Conservation (phyloP, 2,888 invertebrate species). For the Eulithis testata region DNA sequence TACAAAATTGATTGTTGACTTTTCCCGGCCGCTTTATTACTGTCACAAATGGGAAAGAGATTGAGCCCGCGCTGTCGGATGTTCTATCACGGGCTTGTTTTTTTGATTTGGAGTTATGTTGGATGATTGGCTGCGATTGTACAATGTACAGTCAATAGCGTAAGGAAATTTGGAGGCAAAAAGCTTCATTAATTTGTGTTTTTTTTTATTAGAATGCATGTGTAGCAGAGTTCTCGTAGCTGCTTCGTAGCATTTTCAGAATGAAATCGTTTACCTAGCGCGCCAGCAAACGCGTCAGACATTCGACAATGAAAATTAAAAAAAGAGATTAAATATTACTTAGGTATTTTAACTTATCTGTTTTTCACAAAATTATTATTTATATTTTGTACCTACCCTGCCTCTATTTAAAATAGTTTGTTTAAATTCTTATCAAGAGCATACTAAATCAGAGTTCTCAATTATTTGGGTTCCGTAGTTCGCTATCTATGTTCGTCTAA, state of each 20-base stretch:
- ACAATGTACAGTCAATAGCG: neutral
- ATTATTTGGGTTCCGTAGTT: neutral
- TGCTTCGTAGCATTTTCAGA: neutral
- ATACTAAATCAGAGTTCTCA: neutral
- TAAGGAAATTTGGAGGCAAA: too few species aligned
- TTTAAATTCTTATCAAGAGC: neutral
- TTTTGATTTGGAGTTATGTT: slow-evolving; percentile 55
- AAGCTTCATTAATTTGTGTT: too few species aligned
- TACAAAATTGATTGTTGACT: slow-evolving; percentile 85
- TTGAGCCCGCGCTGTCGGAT: slow-evolving; percentile 74
- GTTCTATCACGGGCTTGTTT: slow-evolving; percentile 53
- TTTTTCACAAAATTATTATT: too few species aligned
- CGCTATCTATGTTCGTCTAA: slow-evolving; percentile 16
- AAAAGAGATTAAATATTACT: too few species aligned
- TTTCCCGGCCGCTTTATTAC: slow-evolving; percentile 83
- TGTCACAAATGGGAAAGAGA: slow-evolving; percentile 82
- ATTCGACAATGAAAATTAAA: too few species aligned
- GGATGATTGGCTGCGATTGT: slow-evolving; percentile 46
- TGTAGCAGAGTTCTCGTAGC: neutral
- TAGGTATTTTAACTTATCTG: too few species aligned
- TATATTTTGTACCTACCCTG: too few species aligned
- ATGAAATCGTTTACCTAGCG: too few species aligned
- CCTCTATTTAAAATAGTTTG: too few species aligned
- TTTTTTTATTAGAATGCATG: too few species aligned
- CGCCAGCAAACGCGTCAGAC: too few species aligned